Evolutionary conservation across 2,888 invertebrate genomes (phyloP).

Genomic region (Drosophila maculinotata): DNA sequence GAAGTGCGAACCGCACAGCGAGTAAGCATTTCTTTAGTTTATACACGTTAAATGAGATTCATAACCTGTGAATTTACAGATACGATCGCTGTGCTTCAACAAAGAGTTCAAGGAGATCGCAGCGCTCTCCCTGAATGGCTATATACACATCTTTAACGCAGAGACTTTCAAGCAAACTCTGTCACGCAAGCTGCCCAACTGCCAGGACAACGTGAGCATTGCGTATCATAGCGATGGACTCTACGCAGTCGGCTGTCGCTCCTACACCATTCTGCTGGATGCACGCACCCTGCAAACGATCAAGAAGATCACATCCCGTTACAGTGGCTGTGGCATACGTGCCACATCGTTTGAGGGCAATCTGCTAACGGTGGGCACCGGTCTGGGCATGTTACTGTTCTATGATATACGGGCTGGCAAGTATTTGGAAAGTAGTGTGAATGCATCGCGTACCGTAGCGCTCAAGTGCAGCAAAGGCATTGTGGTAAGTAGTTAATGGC

Average conservation of each 20-base stretch:
- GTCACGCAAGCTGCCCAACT: constrained; percentile 93
- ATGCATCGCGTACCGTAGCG: constrained; percentile 94
- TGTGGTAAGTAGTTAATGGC: constrained; percentile 87
- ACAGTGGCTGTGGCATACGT: constrained; percentile 96
- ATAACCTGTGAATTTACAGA: constrained; percentile 84
- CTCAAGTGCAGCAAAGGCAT: constrained; percentile 95
- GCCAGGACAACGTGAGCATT: constrained; percentile 97
- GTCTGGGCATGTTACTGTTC: constrained; percentile 95
- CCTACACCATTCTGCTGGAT: constrained; percentile 95
- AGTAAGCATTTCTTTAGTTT: constrained; percentile 72
- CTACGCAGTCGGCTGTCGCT: constrained; percentile 97
- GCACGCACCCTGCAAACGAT: constrained; percentile 93
- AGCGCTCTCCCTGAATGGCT: constrained; percentile 95
- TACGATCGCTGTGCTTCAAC: constrained; percentile 94
- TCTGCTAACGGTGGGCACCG: constrained; percentile 96
- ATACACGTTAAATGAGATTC: background rate
- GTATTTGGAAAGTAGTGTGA: constrained; percentile 95
- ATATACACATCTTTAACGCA: constrained; percentile 97
- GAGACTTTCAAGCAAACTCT: constrained; percentile 95
- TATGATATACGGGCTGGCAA: constrained; percentile 96
- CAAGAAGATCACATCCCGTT: constrained; percentile 93
- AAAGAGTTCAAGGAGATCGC: constrained; percentile 94
- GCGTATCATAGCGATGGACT: constrained; percentile 94
- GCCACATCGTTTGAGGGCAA: constrained; percentile 96
- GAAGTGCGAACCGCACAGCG: constrained; percentile 92